Percentiles rank a stretch among this genome's conserved stretches.
phyloP scores from a whole-genome alignment of 53 echinoderm and acorn worm genomes.

The Actinopyga echinites region DNA sequence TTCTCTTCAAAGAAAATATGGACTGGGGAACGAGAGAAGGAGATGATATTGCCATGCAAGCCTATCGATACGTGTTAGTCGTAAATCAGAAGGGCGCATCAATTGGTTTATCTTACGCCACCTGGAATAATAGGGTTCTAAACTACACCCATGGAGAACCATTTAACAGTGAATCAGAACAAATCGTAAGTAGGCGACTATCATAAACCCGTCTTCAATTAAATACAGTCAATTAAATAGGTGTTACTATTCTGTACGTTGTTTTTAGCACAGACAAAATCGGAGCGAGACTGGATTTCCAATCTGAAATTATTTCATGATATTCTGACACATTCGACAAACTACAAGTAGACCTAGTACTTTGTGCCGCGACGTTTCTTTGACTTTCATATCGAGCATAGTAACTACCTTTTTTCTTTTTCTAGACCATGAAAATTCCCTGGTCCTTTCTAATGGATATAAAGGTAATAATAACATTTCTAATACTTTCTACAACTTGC shows the following conservation, averaged over 20 bases:
- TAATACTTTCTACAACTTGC: background rate
- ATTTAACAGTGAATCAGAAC: background rate
- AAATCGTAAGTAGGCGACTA: background rate
- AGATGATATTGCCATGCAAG: slow-evolving; percentile 36
- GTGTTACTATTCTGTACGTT: no score
- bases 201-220: no score
- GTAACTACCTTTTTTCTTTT: no score
- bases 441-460: background rate
- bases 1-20: slow-evolving; percentile 9
- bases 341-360: no score
- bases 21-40: slow-evolving; percentile 41
- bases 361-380: no score
- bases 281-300: no score
- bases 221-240: no score
- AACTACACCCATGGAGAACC: background rate
- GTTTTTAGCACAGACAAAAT: no score
- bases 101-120: background rate
- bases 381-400: no score
- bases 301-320: no score
- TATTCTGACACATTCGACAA: no score
- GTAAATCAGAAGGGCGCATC: slow-evolving; percentile 48
- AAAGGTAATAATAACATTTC: background rate
- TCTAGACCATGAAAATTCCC: no score
- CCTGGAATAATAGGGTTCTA: background rate
- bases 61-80: slow-evolving; percentile 51